Base-by-base conservation (phyloP, 2,888 invertebrate species). In the Stratiomys singularior region DNA sequence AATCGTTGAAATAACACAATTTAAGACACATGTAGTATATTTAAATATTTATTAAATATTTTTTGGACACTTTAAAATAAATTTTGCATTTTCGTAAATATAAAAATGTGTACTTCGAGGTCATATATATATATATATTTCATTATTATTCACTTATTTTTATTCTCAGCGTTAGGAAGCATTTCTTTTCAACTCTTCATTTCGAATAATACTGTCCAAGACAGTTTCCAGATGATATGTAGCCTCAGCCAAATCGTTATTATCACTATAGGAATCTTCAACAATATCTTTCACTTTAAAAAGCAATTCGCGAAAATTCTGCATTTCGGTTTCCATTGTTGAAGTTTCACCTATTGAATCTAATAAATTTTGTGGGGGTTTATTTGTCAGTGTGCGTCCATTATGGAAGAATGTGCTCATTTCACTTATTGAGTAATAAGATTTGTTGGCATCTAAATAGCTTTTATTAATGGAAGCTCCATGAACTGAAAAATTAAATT, bases 241-340 rank as follows among this genome's bases (percentile, higher is more conserved):
- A 44, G 87, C 87, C 46, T 83, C 85, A 44, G 87, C 85, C 1
- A 87, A 80, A 63, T 87, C 86, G 7, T 83, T 84, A 81, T 87
- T 87, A 81, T 87, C 87, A 79, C 87, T 87, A 60, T 86, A 86
- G 0, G 87, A 86, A 71, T 87, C 87, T 44, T 82, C 82, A 15
- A 87, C 85, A 66, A 87, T 87, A 78, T 87, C 87, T 77, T 84
- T 86, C 5, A 87, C 87, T 81, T 85, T 86, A 77, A 84, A 81
- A 44, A 87, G 81, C 71, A 87, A 80, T 44, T 84, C 81, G 79
- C 84, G 85, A 74, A 87, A 87, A 76, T 86, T 86, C 0, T 79
- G 79, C 86, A 87, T 87, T 81, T 87, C 85, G 9, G 85, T 85
- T 28, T 86, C 86, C 27, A 84, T 83, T 23, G 81, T 74, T 25